Percentiles rank a stretch among this genome's conserved stretches.
Conservation (phyloP, 2,888 invertebrate species). For the Nomada flava region DNA sequence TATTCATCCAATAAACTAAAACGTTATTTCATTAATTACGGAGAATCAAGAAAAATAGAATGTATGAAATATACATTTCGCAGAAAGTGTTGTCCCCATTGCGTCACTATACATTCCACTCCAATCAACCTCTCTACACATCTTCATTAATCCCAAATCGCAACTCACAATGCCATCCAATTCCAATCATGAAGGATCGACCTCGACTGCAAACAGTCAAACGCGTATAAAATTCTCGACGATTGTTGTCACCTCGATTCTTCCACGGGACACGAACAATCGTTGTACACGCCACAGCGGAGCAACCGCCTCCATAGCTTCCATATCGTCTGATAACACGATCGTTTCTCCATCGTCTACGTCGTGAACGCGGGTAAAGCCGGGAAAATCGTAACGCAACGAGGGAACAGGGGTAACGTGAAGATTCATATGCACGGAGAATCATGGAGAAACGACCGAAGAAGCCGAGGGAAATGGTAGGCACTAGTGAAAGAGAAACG, state of each 20-base stretch:
- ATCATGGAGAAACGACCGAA: not conserved
- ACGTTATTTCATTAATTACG: too few species aligned
- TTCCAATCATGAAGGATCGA: not conserved
- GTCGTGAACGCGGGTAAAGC: conserved; percentile 6
- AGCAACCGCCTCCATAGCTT: not conserved
- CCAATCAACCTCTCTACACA: too few species aligned
- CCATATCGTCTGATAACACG: conserved; percentile 11
- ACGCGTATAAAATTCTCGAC: not conserved
- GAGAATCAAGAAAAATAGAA: too few species aligned
- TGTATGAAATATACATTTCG: too few species aligned
- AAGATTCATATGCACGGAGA: not conserved
- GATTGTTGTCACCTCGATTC: not conserved
- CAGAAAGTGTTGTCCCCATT: too few species aligned
- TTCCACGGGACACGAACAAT: not conserved
- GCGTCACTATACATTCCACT: too few species aligned
- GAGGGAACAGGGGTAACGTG: not conserved
- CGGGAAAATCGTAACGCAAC: not conserved
- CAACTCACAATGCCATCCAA: not conserved
- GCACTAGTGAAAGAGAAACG: conserved; percentile 21
- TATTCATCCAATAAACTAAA: too few species aligned
- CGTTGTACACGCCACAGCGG: not conserved
- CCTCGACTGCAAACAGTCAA: not conserved
- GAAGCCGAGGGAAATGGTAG: conserved; percentile 9
- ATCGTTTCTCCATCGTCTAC: not conserved
- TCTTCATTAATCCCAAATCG: too few species aligned